A percentile compares a stretch with the other conserved stretches of the same genome.
Evolutionary conservation across 2,113 vertebrate genomes (phyloP).

Genomic region (Rhodinocichla rosea): DNA sequence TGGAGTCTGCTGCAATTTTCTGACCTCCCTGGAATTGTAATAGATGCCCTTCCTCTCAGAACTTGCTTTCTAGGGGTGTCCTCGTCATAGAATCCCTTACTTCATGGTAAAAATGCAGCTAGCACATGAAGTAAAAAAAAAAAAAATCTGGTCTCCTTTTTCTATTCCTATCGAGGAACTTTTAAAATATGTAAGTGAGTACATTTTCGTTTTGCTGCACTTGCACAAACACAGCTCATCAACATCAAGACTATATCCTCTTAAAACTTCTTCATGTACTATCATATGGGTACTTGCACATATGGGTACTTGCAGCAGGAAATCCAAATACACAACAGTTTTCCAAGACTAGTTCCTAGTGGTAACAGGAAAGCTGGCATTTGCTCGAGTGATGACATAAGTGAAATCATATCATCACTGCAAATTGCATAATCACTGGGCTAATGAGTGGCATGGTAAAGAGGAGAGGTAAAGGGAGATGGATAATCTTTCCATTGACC

Average conservation of each 20-base stretch:
- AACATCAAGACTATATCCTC: not conserved
- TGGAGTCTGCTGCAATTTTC: not conserved
- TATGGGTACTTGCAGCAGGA: too few relatives aligned
- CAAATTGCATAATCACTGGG: not conserved
- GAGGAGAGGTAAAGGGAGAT: not conserved
- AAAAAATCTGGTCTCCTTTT: not conserved
- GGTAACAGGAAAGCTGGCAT: not conserved
- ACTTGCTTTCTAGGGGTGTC: not conserved
- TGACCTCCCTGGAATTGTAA: not conserved
- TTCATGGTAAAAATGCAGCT: not conserved
- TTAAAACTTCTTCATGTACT: not conserved
- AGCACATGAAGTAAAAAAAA: not conserved
- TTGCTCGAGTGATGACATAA: not conserved
- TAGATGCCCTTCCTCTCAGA: not conserved
- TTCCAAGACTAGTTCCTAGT: not conserved
- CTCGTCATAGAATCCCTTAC: not conserved
- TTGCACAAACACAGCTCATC: not conserved
- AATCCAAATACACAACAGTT: not conserved
- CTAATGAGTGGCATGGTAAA: not conserved
- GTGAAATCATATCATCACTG: not conserved
- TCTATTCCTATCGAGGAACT: not conserved
- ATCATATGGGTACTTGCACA: not conserved
- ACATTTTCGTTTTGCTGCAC: not conserved
- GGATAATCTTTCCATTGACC: not conserved
- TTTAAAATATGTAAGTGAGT: not conserved